Evolutionary conservation across 2,888 invertebrate genomes (phyloP).

Genomic region (Andrena dorsata): DNA sequence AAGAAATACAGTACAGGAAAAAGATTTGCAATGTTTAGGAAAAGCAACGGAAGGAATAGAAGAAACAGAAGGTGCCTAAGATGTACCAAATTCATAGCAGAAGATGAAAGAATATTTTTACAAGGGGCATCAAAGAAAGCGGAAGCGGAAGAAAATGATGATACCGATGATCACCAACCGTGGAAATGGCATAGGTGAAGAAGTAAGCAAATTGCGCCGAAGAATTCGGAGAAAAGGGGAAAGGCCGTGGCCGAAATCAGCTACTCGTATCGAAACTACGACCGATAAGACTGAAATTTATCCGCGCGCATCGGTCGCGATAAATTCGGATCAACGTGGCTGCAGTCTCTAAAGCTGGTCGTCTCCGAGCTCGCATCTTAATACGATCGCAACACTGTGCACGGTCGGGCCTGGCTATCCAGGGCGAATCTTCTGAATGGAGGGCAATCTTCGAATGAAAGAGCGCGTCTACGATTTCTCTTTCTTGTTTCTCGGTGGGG

Average conservation of each 20-base stretch:
- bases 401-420: constrained; percentile 13
- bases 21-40: not conserved
- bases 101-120: too few species aligned
- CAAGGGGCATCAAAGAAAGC: not conserved
- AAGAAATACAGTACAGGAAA: constrained; percentile 17
- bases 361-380: constrained; percentile 58
- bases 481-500: constrained; percentile 14
- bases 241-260: not conserved
- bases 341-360: constrained; percentile 36
- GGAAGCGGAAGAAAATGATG: not conserved
- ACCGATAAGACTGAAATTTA: constrained; percentile 59
- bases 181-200: not conserved
- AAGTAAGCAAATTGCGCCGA: not conserved
- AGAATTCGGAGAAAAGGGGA: not conserved
- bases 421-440: constrained; percentile 61
- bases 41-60: not conserved
- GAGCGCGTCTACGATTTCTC: constrained; percentile 50
- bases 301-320: constrained; percentile 59
- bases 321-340: constrained; percentile 66
- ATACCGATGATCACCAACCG: not conserved
- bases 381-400: constrained; percentile 64
- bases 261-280: constrained; percentile 3
- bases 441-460: constrained; percentile 60
- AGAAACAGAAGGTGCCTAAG: not conserved
- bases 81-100: too few species aligned